Percentiles rank a stretch among this genome's conserved stretches.
Conservation (phyloP, 2,113 vertebrate genomes). For the Lepus timidus region DNA sequence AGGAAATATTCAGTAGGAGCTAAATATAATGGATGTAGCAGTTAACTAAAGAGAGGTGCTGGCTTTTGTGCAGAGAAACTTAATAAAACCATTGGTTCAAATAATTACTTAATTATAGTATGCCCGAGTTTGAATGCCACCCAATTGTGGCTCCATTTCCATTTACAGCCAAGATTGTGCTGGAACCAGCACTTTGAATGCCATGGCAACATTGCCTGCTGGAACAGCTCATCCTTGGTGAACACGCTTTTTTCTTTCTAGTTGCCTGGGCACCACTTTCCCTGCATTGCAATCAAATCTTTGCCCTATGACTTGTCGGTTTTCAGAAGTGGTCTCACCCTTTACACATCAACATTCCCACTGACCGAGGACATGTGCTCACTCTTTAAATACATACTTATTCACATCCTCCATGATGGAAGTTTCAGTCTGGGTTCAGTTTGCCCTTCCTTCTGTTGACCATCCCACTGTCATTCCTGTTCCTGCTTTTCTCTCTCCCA, state of each 20-base stretch:
- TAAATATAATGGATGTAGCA: conserved; percentile 48
- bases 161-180: conserved; percentile 57
- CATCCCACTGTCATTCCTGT: not conserved
- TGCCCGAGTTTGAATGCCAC: conserved; percentile 58
- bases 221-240: conserved; percentile 43
- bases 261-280: conserved; percentile 30
- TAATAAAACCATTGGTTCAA: conserved; percentile 70
- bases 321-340: not conserved
- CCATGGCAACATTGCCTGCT: conserved; percentile 67
- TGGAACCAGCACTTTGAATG: conserved; percentile 66
- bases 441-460: not conserved
- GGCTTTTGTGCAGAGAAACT: conserved; percentile 66
- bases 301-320: not conserved
- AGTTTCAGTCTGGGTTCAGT: not conserved
- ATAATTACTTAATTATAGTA: conserved; percentile 78
- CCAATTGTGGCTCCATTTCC: conserved; percentile 62
- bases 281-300: conserved; percentile 54
- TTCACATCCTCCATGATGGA: not conserved
- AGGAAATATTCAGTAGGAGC: conserved; percentile 27
- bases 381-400: not conserved
- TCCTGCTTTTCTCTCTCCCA: not conserved
- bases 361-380: not conserved
- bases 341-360: not conserved
- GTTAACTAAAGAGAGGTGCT: conserved; percentile 17
- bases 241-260: not conserved